Evolutionary conservation across 2,888 invertebrate species (phyloP).

Genomic region (Microplitis deprimator): DNA sequence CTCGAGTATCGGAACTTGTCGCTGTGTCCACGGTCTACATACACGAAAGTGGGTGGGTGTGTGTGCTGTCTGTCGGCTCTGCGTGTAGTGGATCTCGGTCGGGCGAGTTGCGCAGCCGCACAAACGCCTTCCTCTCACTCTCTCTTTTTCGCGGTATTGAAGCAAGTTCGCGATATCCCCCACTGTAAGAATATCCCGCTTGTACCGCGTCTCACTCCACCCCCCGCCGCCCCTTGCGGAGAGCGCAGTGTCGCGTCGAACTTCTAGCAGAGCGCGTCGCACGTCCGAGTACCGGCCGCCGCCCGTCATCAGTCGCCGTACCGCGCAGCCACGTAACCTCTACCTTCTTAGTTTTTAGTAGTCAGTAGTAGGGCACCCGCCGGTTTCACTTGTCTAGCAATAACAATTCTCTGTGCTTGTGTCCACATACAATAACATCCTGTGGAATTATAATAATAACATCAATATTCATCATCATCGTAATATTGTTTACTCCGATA

Average conservation of each 20-base stretch:
- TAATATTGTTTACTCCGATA: too few species aligned
- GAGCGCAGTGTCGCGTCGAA: conserved; percentile 71
- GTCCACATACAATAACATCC: neutral
- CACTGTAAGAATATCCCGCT: conserved; percentile 34
- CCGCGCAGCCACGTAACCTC: conserved; percentile 69
- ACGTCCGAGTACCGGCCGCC: conserved; percentile 70
- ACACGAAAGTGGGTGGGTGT: neutral
- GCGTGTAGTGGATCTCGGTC: conserved; percentile 11
- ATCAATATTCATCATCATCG: too few species aligned
- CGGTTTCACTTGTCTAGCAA: conserved; percentile 34
- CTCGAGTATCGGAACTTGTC: conserved; percentile 18
- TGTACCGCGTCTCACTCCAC: conserved; percentile 44
- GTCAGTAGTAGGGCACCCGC: conserved; percentile 65
- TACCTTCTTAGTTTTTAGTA: conserved; percentile 70
- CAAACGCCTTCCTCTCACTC: conserved; percentile 67
- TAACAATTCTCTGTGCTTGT: conserved; percentile 11
- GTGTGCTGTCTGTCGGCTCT: conserved; percentile 53
- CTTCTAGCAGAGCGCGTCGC: conserved; percentile 71
- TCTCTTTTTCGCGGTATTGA: conserved; percentile 66
- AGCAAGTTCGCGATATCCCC: conserved; percentile 42
- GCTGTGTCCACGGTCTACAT: neutral
- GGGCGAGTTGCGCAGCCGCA: conserved; percentile 25
- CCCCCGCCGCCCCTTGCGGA: conserved; percentile 63
- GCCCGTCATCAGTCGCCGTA: conserved; percentile 70
- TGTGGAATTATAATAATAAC: neutral